phyloP scores from a whole-genome alignment of 2,888 invertebrate species.

The Girardia tigrina region DNA sequence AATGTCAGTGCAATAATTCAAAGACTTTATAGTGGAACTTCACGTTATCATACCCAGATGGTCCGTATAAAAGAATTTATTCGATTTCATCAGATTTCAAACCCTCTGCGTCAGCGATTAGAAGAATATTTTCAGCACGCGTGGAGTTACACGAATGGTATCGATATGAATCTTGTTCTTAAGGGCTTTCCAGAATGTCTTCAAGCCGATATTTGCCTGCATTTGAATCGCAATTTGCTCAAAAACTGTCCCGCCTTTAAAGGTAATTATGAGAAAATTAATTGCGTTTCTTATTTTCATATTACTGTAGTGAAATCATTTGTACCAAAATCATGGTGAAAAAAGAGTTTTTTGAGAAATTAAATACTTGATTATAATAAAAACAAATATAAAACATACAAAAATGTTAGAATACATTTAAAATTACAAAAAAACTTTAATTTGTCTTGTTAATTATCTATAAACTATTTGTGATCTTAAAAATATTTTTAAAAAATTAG shows the following conservation, averaged over 20 bases:
- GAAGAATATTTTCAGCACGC: conserved; percentile 99
- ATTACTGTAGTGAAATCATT: neutral
- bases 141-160: conserved; percentile 97
- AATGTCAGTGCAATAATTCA: conserved; percentile 98
- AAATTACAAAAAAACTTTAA: too few species aligned
- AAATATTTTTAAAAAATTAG: too few species aligned
- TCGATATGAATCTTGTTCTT: conserved; percentile 85
- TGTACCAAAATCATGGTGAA: neutral
- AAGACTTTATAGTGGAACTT: conserved; percentile 87
- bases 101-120: conserved; percentile 80
- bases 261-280: conserved; percentile 52
- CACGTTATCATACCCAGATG: conserved; percentile 94
- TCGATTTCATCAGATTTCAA: conserved; percentile 93
- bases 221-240: conserved; percentile 82
- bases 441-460: too few species aligned
- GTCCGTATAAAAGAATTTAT: conserved; percentile 89
- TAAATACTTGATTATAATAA: neutral
- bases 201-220: conserved; percentile 94
- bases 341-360: neutral
- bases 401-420: too few species aligned
- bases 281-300: neutral
- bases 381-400: neutral
- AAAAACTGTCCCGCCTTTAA: conserved; percentile 85
- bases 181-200: conserved; percentile 96
- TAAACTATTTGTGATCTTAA: too few species aligned